A percentile compares a stretch with the other conserved stretches of the same genome.
Evolutionary conservation across 1,140 invertebrate species (phyloP).

Genomic region (Euglossa dilemma): DNA sequence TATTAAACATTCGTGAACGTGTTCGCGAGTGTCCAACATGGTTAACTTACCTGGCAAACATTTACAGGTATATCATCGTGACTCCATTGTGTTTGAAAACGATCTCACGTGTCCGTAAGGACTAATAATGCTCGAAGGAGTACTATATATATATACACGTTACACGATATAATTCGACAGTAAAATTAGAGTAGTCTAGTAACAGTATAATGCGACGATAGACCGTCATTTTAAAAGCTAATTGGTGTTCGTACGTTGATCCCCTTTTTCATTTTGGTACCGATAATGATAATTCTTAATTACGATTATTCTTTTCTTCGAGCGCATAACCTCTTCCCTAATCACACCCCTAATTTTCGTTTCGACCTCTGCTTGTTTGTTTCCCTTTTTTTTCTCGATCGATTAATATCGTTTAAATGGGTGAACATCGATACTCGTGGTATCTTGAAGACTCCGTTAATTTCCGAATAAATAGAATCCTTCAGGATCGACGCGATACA

Average conservation of each 20-base stretch:
- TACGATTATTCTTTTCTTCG: slow-evolving; percentile 27
- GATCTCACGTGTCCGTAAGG: neutral
- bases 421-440: neutral
- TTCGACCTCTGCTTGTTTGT: neutral
- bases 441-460: neutral
- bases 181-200: slow-evolving; percentile 58
- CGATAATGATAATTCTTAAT: slow-evolving; percentile 6
- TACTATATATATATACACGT: slow-evolving; percentile 3
- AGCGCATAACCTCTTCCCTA: neutral
- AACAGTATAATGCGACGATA: slow-evolving; percentile 74
- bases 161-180: slow-evolving; percentile 45
- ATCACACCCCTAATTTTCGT: neutral
- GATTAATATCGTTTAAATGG: neutral
- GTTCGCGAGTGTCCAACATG: neutral
- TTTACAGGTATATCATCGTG: slow-evolving; percentile 6
- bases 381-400: neutral
- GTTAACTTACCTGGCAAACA: slow-evolving; percentile 17
- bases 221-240: slow-evolving; percentile 80
- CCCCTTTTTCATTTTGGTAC: slow-evolving; percentile 77
- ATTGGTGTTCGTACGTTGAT: slow-evolving; percentile 83
- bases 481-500: neutral
- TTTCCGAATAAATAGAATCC: neutral
- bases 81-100: neutral
- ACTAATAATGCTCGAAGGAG: slow-evolving; percentile 12
- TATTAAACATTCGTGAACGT: neutral